A percentile compares a stretch with the other conserved stretches of the same genome.
phyloP scores from a whole-genome alignment of 2,113 vertebrate species.

The Psophia crepitans region DNA sequence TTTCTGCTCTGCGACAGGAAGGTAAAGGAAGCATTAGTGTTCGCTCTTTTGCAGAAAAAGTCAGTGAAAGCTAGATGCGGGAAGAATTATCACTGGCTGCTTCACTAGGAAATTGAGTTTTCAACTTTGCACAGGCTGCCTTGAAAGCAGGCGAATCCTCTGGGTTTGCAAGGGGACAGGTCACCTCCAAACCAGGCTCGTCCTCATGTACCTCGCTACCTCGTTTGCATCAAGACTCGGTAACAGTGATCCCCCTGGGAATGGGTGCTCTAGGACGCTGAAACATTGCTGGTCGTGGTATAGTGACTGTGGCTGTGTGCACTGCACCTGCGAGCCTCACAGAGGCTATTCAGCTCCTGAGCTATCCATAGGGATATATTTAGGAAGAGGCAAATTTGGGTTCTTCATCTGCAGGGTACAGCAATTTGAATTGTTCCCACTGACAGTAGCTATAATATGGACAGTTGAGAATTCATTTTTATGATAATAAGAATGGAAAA shows the following conservation, averaged over 20 bases:
- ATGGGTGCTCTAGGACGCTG: background rate
- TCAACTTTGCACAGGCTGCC: background rate
- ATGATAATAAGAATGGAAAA: background rate
- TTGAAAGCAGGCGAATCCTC: background rate
- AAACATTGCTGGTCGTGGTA: background rate
- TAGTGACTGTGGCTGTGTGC: background rate
- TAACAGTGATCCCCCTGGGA: background rate
- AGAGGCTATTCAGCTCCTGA: background rate
- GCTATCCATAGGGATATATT: background rate
- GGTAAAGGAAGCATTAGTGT: background rate
- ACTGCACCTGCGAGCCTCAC: background rate
- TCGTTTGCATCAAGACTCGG: background rate
- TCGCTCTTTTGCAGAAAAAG: background rate
- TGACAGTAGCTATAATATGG: background rate
- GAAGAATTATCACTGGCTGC: background rate
- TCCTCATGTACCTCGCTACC: background rate
- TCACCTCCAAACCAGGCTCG: background rate
- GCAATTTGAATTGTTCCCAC: background rate
- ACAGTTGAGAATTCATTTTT: background rate
- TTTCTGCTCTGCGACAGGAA: background rate
- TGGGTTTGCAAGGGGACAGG: background rate
- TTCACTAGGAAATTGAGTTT: background rate
- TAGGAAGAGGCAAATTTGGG: background rate
- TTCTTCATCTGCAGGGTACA: background rate
- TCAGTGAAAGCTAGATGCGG: background rate